Evolutionary conservation across 2,797 vertebrate genomes (phyloP), one percentile per base, ranked within the genome.

Genomic region (Danionella dracula): DNA sequence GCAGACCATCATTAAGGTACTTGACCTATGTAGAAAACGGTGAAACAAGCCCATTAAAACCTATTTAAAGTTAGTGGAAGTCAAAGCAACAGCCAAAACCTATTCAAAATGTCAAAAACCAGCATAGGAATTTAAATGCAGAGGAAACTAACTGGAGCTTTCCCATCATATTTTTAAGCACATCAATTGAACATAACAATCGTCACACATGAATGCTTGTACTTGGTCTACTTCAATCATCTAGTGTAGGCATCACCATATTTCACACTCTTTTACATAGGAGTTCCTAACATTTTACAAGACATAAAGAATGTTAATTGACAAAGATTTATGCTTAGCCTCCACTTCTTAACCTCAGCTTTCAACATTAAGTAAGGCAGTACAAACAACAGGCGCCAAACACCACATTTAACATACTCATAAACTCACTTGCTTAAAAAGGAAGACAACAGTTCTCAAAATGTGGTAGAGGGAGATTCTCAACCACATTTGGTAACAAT

Each of bases 401-500:
- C 8, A 31, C 16, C 4, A 27, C 38, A 49, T 12, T 8, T 40
- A 31, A 13, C 4, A 9, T 10, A 5, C 45, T 56, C 23, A 19
- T 23, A 11, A n/a, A 42, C 13, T 42, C 9, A 15, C 13, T 16
- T 42, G 23, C 35, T 66, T 10, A 70, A 9, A 31, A 13, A 32
- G 5, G 13, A 41, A 46, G 44, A 64, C 63, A 67, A 50, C 59
- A 15, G 10, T 11, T 15, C 67, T 27, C 32, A 34, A 54, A 19
- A 12, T 56, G 50, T 17, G 8, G 37, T 7, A 68, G 48, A 45
- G 12, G 21, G 32, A 31, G 13, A 58, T 72, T 54, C 45, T 71
- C 8, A 9, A 29, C 19, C 41, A 61, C 88, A 89, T 86, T 83
- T 89, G 89, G 83, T 76, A 81, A 79, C 77, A 81, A 87, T 91